These are phyloP conservation scores for Papilio demoleus DNA, from an alignment of 2,888 invertebrate genomes.

Conservation along the genomic window DNA sequence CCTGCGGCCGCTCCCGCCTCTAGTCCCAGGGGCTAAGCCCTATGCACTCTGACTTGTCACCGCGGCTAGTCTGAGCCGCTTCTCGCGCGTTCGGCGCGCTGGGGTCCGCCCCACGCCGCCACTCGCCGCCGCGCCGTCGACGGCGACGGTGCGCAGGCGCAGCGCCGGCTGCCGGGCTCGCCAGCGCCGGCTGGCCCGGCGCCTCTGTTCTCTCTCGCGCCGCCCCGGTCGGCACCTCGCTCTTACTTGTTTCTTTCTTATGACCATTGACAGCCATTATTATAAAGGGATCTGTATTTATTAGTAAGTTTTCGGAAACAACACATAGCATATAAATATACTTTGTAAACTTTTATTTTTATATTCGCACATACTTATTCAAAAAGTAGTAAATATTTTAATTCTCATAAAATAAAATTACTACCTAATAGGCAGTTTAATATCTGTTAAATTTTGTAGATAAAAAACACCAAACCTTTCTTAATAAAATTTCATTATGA, in stretches of 20 bases:
- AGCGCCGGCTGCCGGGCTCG: conserved; percentile 49
- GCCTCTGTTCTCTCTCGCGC: conserved; percentile 60
- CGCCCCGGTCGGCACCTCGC: conserved; percentile 62
- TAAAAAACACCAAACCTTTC: neutral
- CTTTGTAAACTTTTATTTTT: conserved; percentile 18
- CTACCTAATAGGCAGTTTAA: neutral
- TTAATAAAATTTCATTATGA: neutral
- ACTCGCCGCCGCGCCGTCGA: conserved; percentile 51
- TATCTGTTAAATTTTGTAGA: neutral
- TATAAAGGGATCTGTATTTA: conserved; percentile 50
- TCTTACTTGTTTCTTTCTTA: conserved; percentile 62
- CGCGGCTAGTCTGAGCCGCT: conserved; percentile 79
- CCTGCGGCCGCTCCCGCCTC: conserved; percentile 63
- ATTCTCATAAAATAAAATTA: conserved; percentile 7
- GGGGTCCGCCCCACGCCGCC: conserved; percentile 52
- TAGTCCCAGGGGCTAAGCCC: conserved; percentile 72
- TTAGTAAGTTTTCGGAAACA: conserved; percentile 72
- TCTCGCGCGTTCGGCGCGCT: conserved; percentile 63
- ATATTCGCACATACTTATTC: conserved; percentile 1
- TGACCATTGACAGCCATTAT: conserved; percentile 57
- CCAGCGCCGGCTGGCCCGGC: conserved; percentile 47
- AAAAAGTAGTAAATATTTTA: neutral
- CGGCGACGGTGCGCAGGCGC: conserved; percentile 47
- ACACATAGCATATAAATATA: conserved; percentile 50
- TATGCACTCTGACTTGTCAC: conserved; percentile 67